Evolutionary conservation across 2,113 vertebrate species (phyloP).

Genomic region (Rhipidura dahli): DNA sequence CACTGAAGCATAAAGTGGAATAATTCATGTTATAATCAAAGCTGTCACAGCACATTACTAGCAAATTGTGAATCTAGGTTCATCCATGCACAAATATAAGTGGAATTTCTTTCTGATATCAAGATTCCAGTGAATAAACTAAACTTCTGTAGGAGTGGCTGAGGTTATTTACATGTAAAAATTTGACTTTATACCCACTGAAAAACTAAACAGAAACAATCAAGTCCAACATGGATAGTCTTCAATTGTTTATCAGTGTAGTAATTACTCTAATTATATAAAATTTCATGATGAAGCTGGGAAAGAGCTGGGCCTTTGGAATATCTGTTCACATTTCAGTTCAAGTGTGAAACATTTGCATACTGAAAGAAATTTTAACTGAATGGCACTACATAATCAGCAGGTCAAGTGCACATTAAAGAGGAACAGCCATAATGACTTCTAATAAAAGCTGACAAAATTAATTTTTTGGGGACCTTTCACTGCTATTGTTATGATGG

Average conservation of each 20-base stretch:
- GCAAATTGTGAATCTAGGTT: not conserved
- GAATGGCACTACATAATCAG: not conserved
- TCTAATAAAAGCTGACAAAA: not conserved
- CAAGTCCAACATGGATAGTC: not conserved
- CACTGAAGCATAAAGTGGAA: slow-evolving; percentile 14
- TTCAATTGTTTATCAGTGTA: not conserved
- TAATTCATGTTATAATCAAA: slow-evolving; percentile 34
- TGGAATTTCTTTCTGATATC: not conserved
- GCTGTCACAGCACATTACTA: slow-evolving; percentile 20
- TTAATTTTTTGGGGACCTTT: not conserved
- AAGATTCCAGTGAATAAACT: not conserved
- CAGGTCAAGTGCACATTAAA: not conserved
- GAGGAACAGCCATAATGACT: not conserved
- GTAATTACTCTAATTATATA: not conserved
- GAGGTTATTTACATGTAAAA: not conserved
- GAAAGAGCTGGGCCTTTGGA: not conserved
- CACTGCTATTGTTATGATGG: not conserved
- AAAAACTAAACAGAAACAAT: not conserved
- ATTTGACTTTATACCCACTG: not conserved
- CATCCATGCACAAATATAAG: not conserved
- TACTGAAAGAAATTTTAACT: not conserved
- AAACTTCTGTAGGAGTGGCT: not conserved
- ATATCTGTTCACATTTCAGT: not conserved
- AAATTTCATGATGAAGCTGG: not conserved
- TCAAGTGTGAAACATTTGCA: not conserved